phyloP scores from a whole-genome alignment of 2,888 invertebrate species.

The Ectropis crepuscularia region DNA sequence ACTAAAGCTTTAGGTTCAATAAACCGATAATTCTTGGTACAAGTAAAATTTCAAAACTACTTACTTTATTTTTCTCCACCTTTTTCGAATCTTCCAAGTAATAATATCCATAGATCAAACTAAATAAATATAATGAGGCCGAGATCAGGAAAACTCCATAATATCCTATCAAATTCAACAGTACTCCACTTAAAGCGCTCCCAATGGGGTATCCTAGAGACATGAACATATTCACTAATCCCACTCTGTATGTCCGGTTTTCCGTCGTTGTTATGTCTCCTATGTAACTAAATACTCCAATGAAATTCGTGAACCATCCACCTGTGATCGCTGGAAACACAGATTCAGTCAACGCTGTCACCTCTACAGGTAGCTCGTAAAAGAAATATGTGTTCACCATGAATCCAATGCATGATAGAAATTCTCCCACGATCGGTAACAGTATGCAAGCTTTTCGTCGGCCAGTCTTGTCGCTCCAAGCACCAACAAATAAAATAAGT shows the following conservation, averaged over 20 bases:
- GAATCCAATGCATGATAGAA: constrained; percentile 90
- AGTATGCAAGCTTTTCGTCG: constrained; percentile 91
- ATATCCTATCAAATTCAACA: constrained; percentile 89
- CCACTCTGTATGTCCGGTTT: constrained; percentile 92
- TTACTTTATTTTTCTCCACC: constrained; percentile 44
- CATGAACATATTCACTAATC: constrained; percentile 94
- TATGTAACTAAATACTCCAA: constrained; percentile 95
- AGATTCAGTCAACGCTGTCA: constrained; percentile 90
- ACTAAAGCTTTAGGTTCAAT: no score
- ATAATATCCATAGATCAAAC: constrained; percentile 89
- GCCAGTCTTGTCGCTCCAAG: constrained; percentile 90
- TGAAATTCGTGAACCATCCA: constrained; percentile 94
- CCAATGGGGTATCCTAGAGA: constrained; percentile 95
- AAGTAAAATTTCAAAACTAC: background rate
- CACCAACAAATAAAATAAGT: constrained; percentile 92
- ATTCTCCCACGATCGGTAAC: constrained; percentile 91
- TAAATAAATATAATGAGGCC: constrained; percentile 88
- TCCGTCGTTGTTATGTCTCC: constrained; percentile 93
- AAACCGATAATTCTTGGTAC: no score
- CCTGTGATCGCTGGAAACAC: constrained; percentile 92
- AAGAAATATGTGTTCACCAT: constrained; percentile 92
- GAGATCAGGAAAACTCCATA: constrained; percentile 92
- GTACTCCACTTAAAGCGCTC: constrained; percentile 92
- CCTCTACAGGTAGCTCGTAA: constrained; percentile 91
- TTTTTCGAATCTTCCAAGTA: constrained; percentile 87